Evolutionary conservation across 2,797 vertebrate genomes (phyloP), one percentile per base, ranked within the genome.

Genomic region (Diplodus puntazzo): DNA sequence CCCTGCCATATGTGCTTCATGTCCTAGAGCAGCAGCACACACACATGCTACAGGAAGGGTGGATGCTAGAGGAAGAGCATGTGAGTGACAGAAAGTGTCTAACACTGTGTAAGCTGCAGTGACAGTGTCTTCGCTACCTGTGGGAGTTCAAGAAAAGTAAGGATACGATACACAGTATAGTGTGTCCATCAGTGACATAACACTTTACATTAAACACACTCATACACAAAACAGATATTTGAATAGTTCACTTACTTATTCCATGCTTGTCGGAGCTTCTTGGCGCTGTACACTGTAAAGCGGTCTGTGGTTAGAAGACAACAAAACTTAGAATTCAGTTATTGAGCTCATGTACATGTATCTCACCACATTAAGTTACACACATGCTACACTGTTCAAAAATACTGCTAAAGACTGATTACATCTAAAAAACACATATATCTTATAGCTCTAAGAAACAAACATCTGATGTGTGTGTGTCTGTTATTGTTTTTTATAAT

Each of bases 261-360:
- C 98, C 98, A 99, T 3, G 97, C 97, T 96, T 99, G 97, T 93
- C 97, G 95, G 87, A 99, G 97, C 91, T 96, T 98, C 96, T 98
- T 99, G 73, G 97, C 94, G 87, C 97, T 95, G 82, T 98, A 98
- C 81, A 97, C 96, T 17, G 98, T 97, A 92, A 98, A 98, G 30
- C 97, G 96, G 60, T 98, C 98, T 99, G 97, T 55, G 93, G 89
- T 4, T 92, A 84, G 85, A 86, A 90, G 30, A 88, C 49, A 75
- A 70, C 27, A 85, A 69, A 69, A 69, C 48, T 52, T 63, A 58
- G 10, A 60, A 34, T 63, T 3, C 62, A 25, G 45, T 81, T 14
- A 60, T 14, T 60, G 18, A 67, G 5, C 59, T 21, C 4, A 46
- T 63, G 23, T 60, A 17, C 18, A 49, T 42, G 27, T 7, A n/a